Evolutionary conservation across 2,797 vertebrate species (phyloP).

Genomic region (Cirrhinus mrigala): DNA sequence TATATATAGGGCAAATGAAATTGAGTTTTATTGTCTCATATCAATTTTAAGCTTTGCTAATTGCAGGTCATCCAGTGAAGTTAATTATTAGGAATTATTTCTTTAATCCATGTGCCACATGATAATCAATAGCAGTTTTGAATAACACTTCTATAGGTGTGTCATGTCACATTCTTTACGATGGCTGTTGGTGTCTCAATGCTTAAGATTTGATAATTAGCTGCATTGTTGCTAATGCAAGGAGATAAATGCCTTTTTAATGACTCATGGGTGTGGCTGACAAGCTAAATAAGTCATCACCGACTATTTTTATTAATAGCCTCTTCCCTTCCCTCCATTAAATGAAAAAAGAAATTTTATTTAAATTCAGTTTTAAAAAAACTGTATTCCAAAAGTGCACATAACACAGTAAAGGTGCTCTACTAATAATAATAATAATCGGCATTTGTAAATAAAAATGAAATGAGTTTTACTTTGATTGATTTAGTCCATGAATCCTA

Average conservation of each 20-base stretch:
- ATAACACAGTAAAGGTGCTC: not conserved
- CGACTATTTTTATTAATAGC: not conserved
- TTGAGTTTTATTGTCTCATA: not conserved
- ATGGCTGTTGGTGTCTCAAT: not conserved
- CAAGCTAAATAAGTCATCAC: not conserved
- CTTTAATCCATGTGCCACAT: not conserved
- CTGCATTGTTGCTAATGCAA: not conserved
- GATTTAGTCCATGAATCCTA: too few species aligned
- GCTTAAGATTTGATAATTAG: conserved; percentile 4
- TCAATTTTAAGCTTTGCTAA: conserved; percentile 13
- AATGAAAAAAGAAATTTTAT: not conserved
- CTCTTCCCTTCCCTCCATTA: not conserved
- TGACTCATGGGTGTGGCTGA: conserved; percentile 23
- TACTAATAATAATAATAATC: not conserved
- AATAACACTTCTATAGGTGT: conserved; percentile 1
- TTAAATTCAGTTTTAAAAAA: not conserved
- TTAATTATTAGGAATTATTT: not conserved
- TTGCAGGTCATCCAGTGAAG: not conserved
- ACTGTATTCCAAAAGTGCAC: not conserved
- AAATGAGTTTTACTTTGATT: not conserved
- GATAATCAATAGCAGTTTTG: not conserved
- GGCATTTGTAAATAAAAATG: not conserved
- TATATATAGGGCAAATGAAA: conserved; percentile 8
- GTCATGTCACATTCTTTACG: not conserved
- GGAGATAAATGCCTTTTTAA: not conserved